Conservation (phyloP, 2,888 invertebrate species). For the Amphipyra tragopoginis region DNA sequence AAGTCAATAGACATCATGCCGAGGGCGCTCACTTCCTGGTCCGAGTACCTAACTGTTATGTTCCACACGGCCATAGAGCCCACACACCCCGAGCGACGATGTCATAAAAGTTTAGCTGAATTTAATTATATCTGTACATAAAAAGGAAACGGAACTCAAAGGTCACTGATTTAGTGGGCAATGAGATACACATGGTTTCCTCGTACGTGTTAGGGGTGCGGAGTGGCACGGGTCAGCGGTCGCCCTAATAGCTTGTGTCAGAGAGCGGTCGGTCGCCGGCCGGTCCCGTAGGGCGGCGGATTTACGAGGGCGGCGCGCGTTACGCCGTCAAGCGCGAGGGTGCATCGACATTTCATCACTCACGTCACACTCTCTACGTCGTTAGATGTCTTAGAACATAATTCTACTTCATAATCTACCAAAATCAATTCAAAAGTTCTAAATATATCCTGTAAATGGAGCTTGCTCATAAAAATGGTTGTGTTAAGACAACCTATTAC, state of each 20-base stretch:
- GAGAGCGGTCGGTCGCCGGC: constrained; percentile 58
- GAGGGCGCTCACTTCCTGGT: constrained; percentile 79
- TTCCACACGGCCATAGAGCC: constrained; percentile 65
- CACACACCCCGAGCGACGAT: constrained; percentile 49
- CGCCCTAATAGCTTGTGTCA: constrained; percentile 77
- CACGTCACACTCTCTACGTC: constrained; percentile 18
- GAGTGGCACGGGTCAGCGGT: constrained; percentile 79
- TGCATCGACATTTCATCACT: constrained; percentile 36
- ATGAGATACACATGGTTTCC: constrained; percentile 67
- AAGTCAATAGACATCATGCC: constrained; percentile 83
- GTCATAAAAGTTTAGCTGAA: constrained; percentile 63
- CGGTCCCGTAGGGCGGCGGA: constrained; percentile 59
- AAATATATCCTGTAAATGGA: not conserved
- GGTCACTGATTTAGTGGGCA: constrained; percentile 76
- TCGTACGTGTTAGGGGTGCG: constrained; percentile 71
- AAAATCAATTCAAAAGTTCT: not conserved
- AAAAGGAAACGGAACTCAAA: constrained; percentile 70
- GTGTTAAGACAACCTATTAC: not conserved
- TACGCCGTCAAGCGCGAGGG: constrained; percentile 24
- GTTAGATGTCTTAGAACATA: constrained; percentile 13
- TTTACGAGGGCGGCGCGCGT: constrained; percentile 48
- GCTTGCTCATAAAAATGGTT: not conserved
- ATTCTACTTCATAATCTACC: not conserved
- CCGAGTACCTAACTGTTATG: constrained; percentile 68
- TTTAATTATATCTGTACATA: constrained; percentile 69